phyloP scores from a whole-genome alignment of 2,113 vertebrate species.

The Clinocottus analis region DNA sequence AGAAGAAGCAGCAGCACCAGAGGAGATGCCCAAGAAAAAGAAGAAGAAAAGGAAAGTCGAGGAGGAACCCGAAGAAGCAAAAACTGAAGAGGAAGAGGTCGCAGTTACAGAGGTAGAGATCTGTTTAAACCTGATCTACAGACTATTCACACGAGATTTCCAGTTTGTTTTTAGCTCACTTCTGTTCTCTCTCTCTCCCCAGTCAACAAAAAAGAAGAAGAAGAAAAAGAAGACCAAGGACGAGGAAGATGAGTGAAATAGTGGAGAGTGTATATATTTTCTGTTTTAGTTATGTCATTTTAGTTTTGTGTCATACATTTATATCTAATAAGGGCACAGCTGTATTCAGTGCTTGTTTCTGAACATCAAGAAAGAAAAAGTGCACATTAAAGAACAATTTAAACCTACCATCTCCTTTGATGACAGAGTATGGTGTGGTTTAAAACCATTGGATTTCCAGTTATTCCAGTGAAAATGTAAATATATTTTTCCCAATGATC shows the following conservation, averaged over 20 bases:
- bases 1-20: constrained; percentile 85
- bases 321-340: constrained; percentile 1
- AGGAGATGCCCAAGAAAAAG: constrained; percentile 85
- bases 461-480: constrained; percentile 17
- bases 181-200: constrained; percentile 62
- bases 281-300: constrained; percentile 38
- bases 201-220: constrained; percentile 91
- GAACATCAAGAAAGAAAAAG: neutral
- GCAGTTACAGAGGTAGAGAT: constrained; percentile 65
- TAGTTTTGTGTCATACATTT: constrained; percentile 44
- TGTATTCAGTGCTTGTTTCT: constrained; percentile 7
- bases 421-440: neutral
- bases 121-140: neutral
- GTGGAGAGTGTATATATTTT: constrained; percentile 42
- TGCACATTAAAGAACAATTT: neutral
- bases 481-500: neutral
- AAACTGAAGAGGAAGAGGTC: constrained; percentile 53
- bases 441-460: neutral
- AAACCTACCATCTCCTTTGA: neutral
- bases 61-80: constrained; percentile 60
- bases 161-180: neutral
- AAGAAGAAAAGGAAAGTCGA: constrained; percentile 92
- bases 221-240: constrained; percentile 81
- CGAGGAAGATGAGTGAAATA: constrained; percentile 70
- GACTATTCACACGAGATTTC: neutral